phyloP scores from a whole-genome alignment of 2,113 vertebrate genomes.

The Thunnus thynnus region DNA sequence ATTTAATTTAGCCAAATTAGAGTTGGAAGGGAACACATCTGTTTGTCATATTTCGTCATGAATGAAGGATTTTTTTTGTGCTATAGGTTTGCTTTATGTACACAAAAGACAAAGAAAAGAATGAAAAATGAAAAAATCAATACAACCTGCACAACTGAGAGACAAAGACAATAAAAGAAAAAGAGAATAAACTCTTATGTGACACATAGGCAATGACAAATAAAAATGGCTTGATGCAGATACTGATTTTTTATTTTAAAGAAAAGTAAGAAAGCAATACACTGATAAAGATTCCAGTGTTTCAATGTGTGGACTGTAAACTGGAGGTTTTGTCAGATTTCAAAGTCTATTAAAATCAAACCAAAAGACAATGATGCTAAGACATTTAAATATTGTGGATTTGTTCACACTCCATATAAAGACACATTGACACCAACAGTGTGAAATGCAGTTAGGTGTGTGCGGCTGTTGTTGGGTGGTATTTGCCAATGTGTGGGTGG shows the following conservation, averaged over 20 bases:
- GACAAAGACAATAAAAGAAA: background rate
- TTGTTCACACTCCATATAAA: background rate
- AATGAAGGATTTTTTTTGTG: background rate
- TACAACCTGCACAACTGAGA: too few species aligned
- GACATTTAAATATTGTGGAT: background rate
- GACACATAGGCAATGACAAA: too few species aligned
- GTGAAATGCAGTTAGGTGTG: conserved; percentile 10
- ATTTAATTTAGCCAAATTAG: background rate
- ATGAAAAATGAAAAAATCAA: background rate
- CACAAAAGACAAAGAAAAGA: background rate
- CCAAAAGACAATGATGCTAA: background rate
- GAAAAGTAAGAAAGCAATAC: too few species aligned
- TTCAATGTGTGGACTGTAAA: too few species aligned
- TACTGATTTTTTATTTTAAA: too few species aligned
- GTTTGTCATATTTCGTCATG: background rate
- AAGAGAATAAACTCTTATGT: background rate
- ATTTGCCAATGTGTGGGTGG: background rate
- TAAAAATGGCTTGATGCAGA: background rate
- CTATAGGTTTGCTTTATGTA: background rate
- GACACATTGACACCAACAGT: conserved; percentile 2
- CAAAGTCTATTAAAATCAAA: too few species aligned
- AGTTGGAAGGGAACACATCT: too few species aligned
- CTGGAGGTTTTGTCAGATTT: too few species aligned
- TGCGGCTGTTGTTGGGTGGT: conserved; percentile 10
- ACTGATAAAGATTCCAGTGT: too few species aligned